Base-by-base conservation (phyloP, 1,140 invertebrate species). In the Habropoda laboriosa region DNA sequence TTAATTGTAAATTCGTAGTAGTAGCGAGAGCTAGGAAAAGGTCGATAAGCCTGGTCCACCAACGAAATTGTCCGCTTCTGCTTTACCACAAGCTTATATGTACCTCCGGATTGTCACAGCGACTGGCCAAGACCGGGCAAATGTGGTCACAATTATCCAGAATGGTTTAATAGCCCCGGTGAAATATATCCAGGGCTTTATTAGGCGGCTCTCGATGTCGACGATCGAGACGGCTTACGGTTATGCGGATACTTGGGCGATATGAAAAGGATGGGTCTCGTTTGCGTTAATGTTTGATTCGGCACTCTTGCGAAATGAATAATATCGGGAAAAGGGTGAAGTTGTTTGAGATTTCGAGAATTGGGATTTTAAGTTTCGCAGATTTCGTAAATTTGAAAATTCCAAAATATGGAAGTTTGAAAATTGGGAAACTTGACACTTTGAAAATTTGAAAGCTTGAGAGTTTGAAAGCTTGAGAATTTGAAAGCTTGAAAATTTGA, bases 1-100 rank as follows among this genome's bases (percentile, higher is more conserved):
- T 67, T 77, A 75, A 75, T 75, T 67, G 49, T 55, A 30, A 30
- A 24, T 42, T 45, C 35, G 61, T 45, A 53, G 67, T n/a, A n/a
- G 4, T 12, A 2, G 5, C 18, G 12, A 4, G 30, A 2, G 5
- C 18, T 6, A 4, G 30, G 21, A 10, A 21, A 74, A 38, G 30
- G 58, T 18, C 18, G 47, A 38, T n/a, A 55, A 75, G 18, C 47
- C 40, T 3, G 47, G 18, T 13, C 12, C 13, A 18, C 21, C 0
- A 24, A 75, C 45, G 72, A 42, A 38, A 55, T 42, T 42, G 38
- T 55, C 45, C 32, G n/a, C 57, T 7, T 32, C 21, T 12, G 45
- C 12, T 27, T 42, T 10, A 64, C 72, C 60, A 16, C 72, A 18
- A 18, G 70, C 24, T 61, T 32, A 66, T 57, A 45, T 12, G n/a